Base-by-base conservation (phyloP, 2,888 invertebrate species). In the Tinea trinotella region DNA sequence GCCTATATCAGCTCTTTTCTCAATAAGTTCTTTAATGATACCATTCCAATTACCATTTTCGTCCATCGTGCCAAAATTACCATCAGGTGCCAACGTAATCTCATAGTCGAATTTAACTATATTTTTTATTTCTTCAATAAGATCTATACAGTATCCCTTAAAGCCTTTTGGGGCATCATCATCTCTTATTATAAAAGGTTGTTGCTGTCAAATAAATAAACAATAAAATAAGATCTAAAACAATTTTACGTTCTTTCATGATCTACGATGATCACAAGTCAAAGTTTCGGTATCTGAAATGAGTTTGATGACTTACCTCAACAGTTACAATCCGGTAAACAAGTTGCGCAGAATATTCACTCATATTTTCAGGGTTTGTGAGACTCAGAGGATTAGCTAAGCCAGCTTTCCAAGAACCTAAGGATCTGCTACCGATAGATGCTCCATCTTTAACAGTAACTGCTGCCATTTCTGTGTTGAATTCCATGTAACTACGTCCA, bases 61-160 rank as follows among this genome's bases (percentile, higher is more conserved):
- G 62, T 94, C 93, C 93, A 98, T 94, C 54, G 92, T 92, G 0
- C 98, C 98, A 65, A 94, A 97, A 61, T 91, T 90, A 0, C 91
- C 91, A 68, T 97, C 97, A 9, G 92, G 89, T 1, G 91, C 91
- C 56, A 94, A 89, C 53, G 90, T 89, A 59, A 98, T 93, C 65
- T 95, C 95, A 71, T 97, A 99, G 64, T 96, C 96, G 69, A 98
- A 98, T 59, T 93, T 90, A 1, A 97, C 89, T 54, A 93, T 91
- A 55, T 91, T 87, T 24, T 93, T 91, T 55, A 99, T 96, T 71
- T 94, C 92, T 62, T 97, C 90, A 30, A 99, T 92, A 15, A 99
- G 87, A 68, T 99, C 98, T 58, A 98, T 95, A 71, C 98, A 99
- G 71, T 98, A 99, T 5, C 99, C 99, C 61, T 88, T 89, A 61